Evolutionary conservation across 2,797 vertebrate genomes (phyloP).

Genomic region (Oreortyx pictus): DNA sequence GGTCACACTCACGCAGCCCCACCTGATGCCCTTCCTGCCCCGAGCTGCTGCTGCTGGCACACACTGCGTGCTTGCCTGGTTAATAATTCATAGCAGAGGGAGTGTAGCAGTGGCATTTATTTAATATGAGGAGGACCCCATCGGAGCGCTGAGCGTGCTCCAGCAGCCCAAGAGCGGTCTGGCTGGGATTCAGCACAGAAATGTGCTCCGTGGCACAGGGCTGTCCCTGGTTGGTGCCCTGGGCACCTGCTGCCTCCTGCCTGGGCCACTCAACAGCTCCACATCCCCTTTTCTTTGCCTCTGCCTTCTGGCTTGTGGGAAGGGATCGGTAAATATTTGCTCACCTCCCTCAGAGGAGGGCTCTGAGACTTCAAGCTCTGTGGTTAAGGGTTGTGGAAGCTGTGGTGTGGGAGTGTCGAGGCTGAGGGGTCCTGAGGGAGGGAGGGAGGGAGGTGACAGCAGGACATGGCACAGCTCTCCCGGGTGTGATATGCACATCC

Average conservation of each 20-base stretch:
- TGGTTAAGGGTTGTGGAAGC: background rate
- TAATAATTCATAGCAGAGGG: conserved; percentile 30
- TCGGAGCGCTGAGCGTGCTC: background rate
- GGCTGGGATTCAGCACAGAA: background rate
- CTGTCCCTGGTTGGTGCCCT: background rate
- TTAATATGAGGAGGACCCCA: conserved; percentile 28
- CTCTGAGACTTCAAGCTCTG: rapidly evolving
- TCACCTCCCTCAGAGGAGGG: rapidly evolving
- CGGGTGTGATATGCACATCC: background rate
- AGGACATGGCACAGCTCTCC: background rate
- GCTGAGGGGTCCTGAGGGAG: background rate
- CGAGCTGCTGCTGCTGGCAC: background rate
- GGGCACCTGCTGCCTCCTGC: background rate
- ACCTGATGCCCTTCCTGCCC: conserved; percentile 22
- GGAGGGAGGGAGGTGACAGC: background rate
- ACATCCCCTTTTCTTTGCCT: background rate
- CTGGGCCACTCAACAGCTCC: background rate
- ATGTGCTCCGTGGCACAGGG: rapidly evolving
- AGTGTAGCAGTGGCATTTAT: background rate
- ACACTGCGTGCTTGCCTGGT: background rate
- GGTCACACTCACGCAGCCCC: background rate
- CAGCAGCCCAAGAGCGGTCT: background rate
- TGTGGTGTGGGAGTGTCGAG: background rate
- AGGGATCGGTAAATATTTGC: background rate
- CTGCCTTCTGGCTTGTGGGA: background rate